Evolutionary conservation across 1,140 invertebrate genomes (phyloP), one percentile per base, ranked within the genome.

Genomic region (Ceratosolen solmsi): DNA sequence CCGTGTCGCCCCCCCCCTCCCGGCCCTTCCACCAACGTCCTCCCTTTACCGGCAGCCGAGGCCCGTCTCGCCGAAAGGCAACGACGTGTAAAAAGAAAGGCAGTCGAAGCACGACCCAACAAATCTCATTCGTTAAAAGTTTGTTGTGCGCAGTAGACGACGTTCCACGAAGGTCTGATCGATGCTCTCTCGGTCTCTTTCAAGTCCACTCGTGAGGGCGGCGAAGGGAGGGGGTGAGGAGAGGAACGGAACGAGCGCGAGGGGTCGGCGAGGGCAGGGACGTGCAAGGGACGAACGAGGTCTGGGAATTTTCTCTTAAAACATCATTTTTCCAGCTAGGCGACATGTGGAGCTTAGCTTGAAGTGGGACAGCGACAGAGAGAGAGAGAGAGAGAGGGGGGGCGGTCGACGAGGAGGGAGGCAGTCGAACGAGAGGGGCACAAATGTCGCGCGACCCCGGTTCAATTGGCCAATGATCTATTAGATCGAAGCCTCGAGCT

Each of bases 51-150:
- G 9, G 51, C 51, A 54, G 51, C 68, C 0, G 0, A n/a, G 1
- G 20, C 68, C 15, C 36, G 22, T 25, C 22, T 22, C n/a, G n/a
- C 68, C 33, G 63, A 68, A 68, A 68, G 70, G 54, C 78, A 63
- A 46, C 1, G 54, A 27, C 20, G 36, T n/a, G n/a, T 80, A 71
- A 73, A 72, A 72, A 72, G 56, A 80, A 80, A 80, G 51, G 78
- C 65, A 73, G 36, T n/a, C 54, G 54, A 58, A 25, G 54, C 70
- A 58, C 70, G 58, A 49, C n/a, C 38, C 70, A 72, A 72, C 70
- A 49, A 72, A 72, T 72, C n/a, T 72, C 70, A 51, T 72, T 72
- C 70, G 70, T 49, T 72, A 72, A 72, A 72, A 49, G 41, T 72
- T 51, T 51, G 46, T 46, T 72, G 70, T 58, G 73, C 54, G 51